These are phyloP conservation scores for Sander vitreus DNA, from an alignment of 2,113 vertebrate species.

Conservation along the genomic window DNA sequence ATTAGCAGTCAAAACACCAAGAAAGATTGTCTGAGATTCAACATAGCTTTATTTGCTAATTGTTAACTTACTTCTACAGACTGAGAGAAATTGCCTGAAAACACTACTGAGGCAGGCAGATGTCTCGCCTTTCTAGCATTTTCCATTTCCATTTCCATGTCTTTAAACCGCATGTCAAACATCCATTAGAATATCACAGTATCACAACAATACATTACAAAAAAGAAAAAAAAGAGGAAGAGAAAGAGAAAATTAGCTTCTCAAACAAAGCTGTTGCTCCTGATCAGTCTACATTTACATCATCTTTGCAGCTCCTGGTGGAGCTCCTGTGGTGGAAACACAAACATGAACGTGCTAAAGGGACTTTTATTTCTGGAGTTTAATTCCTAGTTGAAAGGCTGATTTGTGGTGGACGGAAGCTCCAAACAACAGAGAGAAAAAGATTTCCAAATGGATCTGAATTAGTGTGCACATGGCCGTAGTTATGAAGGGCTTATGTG, in stretches of 20 bases:
- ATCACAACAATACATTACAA: background rate
- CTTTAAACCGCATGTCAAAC: background rate
- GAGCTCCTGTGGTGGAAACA: background rate
- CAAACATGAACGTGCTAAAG: background rate
- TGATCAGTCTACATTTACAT: background rate
- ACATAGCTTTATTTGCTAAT: too few species aligned
- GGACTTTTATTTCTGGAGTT: background rate
- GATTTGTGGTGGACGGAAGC: background rate
- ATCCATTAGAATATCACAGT: background rate
- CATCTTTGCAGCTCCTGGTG: background rate
- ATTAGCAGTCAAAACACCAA: background rate
- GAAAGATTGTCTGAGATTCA: background rate
- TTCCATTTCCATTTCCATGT: background rate
- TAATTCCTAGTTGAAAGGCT: background rate
- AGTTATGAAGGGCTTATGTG: constrained; percentile 36
- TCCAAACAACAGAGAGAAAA: background rate
- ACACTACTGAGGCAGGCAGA: too few species aligned
- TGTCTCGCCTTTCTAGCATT: background rate
- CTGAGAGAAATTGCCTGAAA: background rate
- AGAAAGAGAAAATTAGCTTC: too few species aligned
- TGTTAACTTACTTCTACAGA: background rate
- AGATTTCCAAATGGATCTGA: background rate
- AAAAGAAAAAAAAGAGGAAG: background rate
- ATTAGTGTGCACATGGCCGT: constrained; percentile 15
- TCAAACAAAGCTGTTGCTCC: background rate